Conservation (phyloP, 2,113 vertebrate genomes). For the Cyanoramphus novaezelandiae region DNA sequence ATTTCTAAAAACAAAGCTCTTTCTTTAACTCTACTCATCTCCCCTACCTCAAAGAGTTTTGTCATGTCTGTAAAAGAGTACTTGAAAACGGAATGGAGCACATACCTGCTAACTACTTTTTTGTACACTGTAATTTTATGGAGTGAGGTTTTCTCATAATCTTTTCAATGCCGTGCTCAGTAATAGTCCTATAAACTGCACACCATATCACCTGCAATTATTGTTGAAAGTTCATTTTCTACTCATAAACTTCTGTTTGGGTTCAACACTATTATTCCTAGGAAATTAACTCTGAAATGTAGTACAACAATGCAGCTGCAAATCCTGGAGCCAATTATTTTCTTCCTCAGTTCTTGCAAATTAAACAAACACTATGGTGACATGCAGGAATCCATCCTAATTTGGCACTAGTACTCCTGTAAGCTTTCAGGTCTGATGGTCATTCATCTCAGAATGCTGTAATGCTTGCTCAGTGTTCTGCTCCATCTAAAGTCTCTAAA, state of each 20-base stretch:
- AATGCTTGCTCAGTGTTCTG: background rate
- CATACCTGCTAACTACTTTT: background rate
- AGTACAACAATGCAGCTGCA: background rate
- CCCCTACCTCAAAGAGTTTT: conserved; percentile 61
- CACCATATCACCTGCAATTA: background rate
- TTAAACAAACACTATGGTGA: background rate
- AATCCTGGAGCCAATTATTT: background rate
- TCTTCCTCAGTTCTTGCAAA: background rate
- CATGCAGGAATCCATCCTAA: background rate
- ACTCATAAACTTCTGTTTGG: background rate
- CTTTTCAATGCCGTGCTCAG: background rate
- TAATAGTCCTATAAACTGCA: background rate
- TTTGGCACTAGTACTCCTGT: background rate
- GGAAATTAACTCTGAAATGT: background rate
- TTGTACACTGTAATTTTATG: background rate
- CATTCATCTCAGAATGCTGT: background rate
- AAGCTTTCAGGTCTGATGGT: background rate
- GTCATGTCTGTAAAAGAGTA: conserved; percentile 92
- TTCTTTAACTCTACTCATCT: conserved; percentile 26
- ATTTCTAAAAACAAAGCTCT: conserved; percentile 30
- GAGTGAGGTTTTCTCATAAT: background rate
- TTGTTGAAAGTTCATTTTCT: background rate
- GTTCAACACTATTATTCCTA: background rate
- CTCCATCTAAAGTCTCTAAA: background rate
- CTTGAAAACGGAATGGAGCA: conserved; percentile 76